Conservation (phyloP, 92 coral and sea anemone genomes). For the Palythoa grandiflora region DNA sequence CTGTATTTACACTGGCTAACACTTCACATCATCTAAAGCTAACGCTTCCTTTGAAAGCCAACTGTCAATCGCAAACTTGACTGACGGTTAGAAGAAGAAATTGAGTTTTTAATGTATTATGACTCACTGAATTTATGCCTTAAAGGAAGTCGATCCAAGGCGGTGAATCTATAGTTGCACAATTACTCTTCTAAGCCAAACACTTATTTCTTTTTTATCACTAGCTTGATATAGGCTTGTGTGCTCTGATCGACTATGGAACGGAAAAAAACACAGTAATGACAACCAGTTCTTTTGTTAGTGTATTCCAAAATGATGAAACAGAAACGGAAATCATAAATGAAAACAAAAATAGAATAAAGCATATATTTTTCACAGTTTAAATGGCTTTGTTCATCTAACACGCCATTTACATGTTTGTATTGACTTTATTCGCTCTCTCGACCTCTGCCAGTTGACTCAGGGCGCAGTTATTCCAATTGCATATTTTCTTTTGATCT, state of each 20-base stretch:
- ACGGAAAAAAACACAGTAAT: neutral
- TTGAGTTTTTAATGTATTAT: neutral
- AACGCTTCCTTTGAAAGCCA: constrained; percentile 8
- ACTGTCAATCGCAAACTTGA: constrained; percentile 6
- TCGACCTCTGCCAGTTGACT: neutral
- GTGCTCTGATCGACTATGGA: neutral
- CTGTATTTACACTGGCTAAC: constrained; percentile 36
- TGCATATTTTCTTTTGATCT: neutral
- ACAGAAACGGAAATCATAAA: constrained; percentile 34
- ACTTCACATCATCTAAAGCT: constrained; percentile 22
- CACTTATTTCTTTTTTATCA: neutral
- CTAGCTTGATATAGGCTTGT: neutral
- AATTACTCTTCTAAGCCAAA: neutral
- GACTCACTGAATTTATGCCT: neutral
- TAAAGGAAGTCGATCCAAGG: neutral
- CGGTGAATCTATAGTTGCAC: neutral
- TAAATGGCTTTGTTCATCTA: neutral
- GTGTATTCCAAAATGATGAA: neutral
- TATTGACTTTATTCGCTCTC: neutral
- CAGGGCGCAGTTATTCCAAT: neutral
- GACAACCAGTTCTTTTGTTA: neutral
- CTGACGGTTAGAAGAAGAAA: neutral
- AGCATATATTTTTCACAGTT: neutral
- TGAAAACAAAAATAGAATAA: neutral
- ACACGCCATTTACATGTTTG: neutral